Evolutionary conservation across 2,797 vertebrate genomes (phyloP), one percentile per base, ranked within the genome.

Genomic region (Mormyrus hasselquistii): DNA sequence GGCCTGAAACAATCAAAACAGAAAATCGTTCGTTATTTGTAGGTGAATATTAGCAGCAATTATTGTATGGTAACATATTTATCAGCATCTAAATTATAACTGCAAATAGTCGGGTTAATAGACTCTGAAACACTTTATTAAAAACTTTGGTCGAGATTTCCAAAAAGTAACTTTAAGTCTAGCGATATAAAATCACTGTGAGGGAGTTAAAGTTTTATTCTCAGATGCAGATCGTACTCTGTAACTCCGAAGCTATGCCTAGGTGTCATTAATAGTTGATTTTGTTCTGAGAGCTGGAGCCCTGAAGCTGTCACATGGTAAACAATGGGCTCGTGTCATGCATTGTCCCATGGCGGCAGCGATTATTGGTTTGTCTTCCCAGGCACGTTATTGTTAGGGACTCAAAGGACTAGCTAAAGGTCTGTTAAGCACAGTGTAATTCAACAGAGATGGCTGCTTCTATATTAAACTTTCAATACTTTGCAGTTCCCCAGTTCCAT

Each of bases 191-290:
- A 16, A 79, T 19, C 14, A 41, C 2, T 79, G 10, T 76, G 14
- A 88, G 6, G 44, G 41, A 44, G 38, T 83, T 41, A 9, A 50
- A 50, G 52, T 76, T 41, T 82, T n/a, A n/a, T 79, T 41, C 76
- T 82, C 50, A 55, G 7, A 25, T 0, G 7, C 12, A 76, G 29
- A 88, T 38, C 34, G 16, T 29, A 29, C 29, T n/a, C 65, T n/a
- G 0, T 41, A 38, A 53, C 65, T 57, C 52, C 38, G 47, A 0
- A 59, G 25, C 34, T 29, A 47, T 4, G 16, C 7, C 53, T 8
- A 65, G 41, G 53, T 44, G 79, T 86, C 57, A 86, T 89, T 65
- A 89, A 89, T 85, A 65, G 53, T 82, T 65, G 19, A 89, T 25
- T 62, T 41, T 44, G 44, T 41, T 65, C 22, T 16, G 82, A 34